A percentile compares a stretch with the other conserved stretches of the same genome.
Conservation (phyloP, 92 coral and sea anemone genomes). For the Epizoanthus stellaris region DNA sequence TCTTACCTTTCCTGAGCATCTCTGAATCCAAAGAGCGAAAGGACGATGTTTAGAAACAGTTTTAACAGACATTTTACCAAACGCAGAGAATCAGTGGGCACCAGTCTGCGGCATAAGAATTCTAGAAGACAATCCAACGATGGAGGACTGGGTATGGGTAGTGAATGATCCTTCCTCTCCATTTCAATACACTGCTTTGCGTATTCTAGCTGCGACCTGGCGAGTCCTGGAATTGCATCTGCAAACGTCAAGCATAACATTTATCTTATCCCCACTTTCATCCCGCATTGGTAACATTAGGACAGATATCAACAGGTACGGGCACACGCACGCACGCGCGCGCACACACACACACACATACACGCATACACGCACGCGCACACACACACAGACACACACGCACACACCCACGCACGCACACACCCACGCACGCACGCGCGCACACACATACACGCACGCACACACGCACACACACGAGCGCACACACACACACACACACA, state of each 20-base stretch:
- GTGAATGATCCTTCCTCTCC: slow-evolving; percentile 47
- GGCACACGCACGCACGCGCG: no score
- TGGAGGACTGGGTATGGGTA: slow-evolving; percentile 42
- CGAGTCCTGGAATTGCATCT: neutral
- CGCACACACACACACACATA: no score
- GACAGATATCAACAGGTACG: no score
- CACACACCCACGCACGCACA: no score
- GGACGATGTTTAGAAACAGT: slow-evolving; percentile 37
- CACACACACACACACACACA: no score
- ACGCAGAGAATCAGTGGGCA: slow-evolving; percentile 40
- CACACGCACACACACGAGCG: no score
- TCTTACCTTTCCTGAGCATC: slow-evolving; percentile 64
- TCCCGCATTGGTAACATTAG: neutral
- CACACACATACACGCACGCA: no score
- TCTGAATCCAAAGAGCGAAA: slow-evolving; percentile 58
- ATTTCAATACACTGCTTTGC: neutral
- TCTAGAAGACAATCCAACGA: slow-evolving; percentile 59
- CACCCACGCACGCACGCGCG: no score
- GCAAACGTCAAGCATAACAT: neutral
- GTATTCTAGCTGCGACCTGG: neutral
- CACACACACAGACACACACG: no score
- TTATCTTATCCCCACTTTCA: neutral
- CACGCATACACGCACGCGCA: no score
- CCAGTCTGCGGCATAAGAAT: slow-evolving; percentile 58
- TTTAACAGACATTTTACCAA: slow-evolving; percentile 28